These are phyloP conservation scores for Salvator merianae DNA, from an alignment of 2,113 vertebrate genomes.

Conservation along the genomic window DNA sequence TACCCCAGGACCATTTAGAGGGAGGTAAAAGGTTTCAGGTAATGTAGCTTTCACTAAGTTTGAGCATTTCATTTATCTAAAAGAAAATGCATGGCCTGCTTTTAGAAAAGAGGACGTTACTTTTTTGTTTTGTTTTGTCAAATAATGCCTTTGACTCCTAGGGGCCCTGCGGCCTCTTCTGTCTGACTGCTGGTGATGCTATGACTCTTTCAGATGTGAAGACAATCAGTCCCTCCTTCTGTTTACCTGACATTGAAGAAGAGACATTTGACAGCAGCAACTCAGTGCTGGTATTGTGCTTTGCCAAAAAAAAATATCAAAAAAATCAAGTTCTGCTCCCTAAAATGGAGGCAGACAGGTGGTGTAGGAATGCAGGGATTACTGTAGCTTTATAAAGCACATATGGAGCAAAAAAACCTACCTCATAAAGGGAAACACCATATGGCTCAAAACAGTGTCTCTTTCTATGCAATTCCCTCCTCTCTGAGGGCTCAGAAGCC, in stretches of 20 bases:
- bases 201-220: constrained; percentile 7
- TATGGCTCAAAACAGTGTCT: constrained; percentile 8
- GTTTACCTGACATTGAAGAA: constrained; percentile 8
- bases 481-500: not conserved
- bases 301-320: too few species aligned
- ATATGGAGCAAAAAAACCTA: not conserved
- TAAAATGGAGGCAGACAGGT: constrained; percentile 21
- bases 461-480: not conserved
- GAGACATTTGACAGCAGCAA: constrained; percentile 12
- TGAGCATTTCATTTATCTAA: not conserved
- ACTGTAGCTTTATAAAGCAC: not conserved
- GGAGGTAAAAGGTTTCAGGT: not conserved
- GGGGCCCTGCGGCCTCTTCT: not conserved
- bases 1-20: not conserved
- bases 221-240: not conserved
- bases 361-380: constrained; percentile 7
- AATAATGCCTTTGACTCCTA: rapidly evolving
- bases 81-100: rapidly evolving
- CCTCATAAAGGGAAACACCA: constrained; percentile 5
- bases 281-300: not conserved
- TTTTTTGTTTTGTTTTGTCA: too few species aligned
- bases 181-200: constrained; percentile 11
- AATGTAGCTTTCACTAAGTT: not conserved
- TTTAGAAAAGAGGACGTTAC: not conserved
- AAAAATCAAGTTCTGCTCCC: not conserved